A percentile compares a stretch with the other conserved stretches of the same genome.
These are phyloP conservation scores for Anabas testudineus DNA, from an alignment of 2,797 vertebrate genomes.

Conservation along the genomic window DNA sequence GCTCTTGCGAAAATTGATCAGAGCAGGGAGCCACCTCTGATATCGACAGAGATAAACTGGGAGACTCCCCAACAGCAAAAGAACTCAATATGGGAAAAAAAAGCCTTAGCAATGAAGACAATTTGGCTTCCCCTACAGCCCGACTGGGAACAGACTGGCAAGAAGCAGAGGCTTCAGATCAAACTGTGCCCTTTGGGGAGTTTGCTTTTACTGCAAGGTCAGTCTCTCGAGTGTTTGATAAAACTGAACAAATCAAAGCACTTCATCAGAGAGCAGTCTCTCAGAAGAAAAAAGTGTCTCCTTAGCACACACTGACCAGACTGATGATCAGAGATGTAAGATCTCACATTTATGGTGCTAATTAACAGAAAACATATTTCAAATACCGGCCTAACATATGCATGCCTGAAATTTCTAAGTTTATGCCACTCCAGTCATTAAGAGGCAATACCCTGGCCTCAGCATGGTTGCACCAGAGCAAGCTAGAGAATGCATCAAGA, in stretches of 20 bases:
- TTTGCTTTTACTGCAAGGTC: conserved; percentile 70
- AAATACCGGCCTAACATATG: conserved; percentile 61
- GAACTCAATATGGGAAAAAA: conserved; percentile 56
- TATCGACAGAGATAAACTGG: conserved; percentile 73
- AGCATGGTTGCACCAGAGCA: no score
- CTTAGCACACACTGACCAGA: conserved; percentile 59
- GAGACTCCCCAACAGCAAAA: conserved; percentile 56
- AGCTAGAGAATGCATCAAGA: not conserved
- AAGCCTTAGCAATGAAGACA: conserved; percentile 58
- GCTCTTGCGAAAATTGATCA: conserved; percentile 77
- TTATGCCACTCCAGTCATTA: not conserved
- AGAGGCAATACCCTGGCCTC: conserved; percentile 7
- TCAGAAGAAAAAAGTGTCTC: conserved; percentile 48
- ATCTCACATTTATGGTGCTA: conserved; percentile 70
- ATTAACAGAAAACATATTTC: conserved; percentile 74
- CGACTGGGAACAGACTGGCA: conserved; percentile 40
- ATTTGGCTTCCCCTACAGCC: conserved; percentile 49
- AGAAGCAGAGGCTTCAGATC: conserved; percentile 52
- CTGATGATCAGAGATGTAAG: conserved; percentile 67
- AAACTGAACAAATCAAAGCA: conserved; percentile 73
- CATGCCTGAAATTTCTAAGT: conserved; percentile 62
- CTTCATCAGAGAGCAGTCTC: conserved; percentile 62
- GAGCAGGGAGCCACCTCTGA: conserved; percentile 74
- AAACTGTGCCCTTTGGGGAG: conserved; percentile 63
- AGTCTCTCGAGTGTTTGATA: conserved; percentile 67